These are phyloP conservation scores for Torymus texanus DNA, from an alignment of 2,888 invertebrate species.

Conservation along the genomic window DNA sequence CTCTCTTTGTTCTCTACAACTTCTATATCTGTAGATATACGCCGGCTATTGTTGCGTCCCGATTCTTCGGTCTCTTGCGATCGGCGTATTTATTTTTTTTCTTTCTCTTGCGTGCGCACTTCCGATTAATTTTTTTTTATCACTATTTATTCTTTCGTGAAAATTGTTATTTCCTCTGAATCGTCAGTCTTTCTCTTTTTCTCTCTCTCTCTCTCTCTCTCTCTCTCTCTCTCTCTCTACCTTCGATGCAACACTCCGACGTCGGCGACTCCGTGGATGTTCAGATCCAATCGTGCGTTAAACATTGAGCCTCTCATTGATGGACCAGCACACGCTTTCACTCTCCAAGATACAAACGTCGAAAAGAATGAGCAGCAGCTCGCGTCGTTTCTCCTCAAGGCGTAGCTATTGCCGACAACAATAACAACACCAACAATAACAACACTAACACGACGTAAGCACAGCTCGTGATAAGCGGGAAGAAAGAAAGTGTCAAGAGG, in stretches of 20 bases:
- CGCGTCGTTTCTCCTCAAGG: too few relatives aligned
- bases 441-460: too few relatives aligned
- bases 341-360: not conserved
- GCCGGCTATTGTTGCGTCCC: not conserved
- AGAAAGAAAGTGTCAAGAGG: not conserved
- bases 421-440: constrained; percentile 16
- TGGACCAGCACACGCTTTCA: not conserved
- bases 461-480: too few relatives aligned
- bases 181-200: not conserved
- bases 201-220: not conserved
- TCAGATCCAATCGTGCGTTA: not conserved
- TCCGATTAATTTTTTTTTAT: too few relatives aligned
- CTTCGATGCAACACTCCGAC: constrained; percentile 8
- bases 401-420: not conserved
- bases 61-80: too few relatives aligned
- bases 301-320: constrained; percentile 43
- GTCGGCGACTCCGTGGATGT: constrained; percentile 1
- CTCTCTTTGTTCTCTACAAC: constrained; percentile 1
- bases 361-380: too few relatives aligned
- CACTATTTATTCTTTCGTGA: too few relatives aligned
- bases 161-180: not conserved
- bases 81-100: too few relatives aligned
- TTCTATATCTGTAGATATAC: not conserved
- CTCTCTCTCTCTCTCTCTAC: not conserved
- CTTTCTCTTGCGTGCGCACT: not conserved